Evolutionary conservation across 2,113 vertebrate genomes (phyloP).

Genomic region (Gavia stellata): DNA sequence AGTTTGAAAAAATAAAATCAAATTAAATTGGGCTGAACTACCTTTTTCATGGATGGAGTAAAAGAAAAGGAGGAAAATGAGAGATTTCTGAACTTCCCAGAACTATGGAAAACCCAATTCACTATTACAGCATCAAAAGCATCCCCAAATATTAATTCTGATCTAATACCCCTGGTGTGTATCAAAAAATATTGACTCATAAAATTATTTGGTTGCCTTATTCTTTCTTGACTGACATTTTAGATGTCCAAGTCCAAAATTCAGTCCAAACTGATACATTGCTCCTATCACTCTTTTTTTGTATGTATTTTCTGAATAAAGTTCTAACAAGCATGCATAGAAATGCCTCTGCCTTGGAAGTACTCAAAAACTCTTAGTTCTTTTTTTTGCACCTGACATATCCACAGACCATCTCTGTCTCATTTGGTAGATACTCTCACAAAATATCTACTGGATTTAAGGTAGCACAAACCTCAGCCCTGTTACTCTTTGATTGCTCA

Average conservation of each 20-base stretch:
- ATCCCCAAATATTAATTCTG: background rate
- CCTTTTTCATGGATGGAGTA: background rate
- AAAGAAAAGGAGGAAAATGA: background rate
- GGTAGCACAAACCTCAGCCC: background rate
- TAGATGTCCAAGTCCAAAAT: background rate
- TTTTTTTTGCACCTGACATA: background rate
- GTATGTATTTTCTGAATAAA: background rate
- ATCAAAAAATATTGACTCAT: background rate
- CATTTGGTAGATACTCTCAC: background rate
- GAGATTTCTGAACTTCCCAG: background rate
- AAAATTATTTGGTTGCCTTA: background rate
- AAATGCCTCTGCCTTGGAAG: background rate
- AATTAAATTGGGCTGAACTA: background rate
- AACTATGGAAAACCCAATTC: background rate
- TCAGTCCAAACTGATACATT: background rate
- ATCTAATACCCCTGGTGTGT: background rate
- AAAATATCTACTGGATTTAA: background rate
- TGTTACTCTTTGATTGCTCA: background rate
- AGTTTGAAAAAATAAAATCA: background rate
- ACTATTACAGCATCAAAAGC: background rate
- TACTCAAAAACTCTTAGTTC: background rate
- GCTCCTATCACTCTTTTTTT: background rate
- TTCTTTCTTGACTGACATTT: background rate
- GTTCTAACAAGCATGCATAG: background rate
- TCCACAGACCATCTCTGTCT: background rate